Evolutionary conservation across 2,888 invertebrate species (phyloP).

Genomic region (Ornithoptera alexandrae): DNA sequence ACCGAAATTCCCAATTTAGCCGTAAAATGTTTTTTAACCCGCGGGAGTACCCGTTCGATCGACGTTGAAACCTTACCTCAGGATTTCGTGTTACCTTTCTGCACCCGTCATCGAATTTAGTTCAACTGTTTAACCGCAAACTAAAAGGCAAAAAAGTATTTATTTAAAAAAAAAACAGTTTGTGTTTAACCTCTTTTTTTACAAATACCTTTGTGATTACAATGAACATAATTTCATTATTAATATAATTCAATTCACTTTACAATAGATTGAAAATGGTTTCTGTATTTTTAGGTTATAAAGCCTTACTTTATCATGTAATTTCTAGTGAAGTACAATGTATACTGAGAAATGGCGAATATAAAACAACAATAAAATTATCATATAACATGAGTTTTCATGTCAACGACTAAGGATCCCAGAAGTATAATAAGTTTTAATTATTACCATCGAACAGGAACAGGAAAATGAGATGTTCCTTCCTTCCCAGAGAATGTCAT

Average conservation of each 20-base stretch:
- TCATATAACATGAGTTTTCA: conserved; percentile 18
- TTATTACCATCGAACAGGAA: conserved; percentile 9
- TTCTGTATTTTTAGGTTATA: conserved; percentile 8
- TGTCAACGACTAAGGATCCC: conserved; percentile 5
- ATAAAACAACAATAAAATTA: conserved; percentile 23
- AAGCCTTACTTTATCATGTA: neutral
- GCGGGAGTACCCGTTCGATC: conserved; percentile 3
- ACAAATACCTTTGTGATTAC: too few relatives aligned
- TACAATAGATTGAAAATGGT: neutral
- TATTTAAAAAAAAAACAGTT: neutral
- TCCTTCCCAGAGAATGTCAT: neutral
- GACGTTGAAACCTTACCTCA: neutral
- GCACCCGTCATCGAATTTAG: conserved; percentile 1
- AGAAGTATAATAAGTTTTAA: conserved; percentile 10
- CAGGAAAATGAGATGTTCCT: neutral
- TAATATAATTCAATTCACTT: too few relatives aligned
- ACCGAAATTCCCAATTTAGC: conserved; percentile 13
- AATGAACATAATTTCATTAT: too few relatives aligned
- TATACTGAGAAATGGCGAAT: neutral
- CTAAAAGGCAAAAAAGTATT: neutral
- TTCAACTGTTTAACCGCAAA: neutral
- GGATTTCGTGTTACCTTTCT: conserved; percentile 6
- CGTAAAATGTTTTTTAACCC: conserved; percentile 15
- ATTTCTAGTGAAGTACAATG: conserved; percentile 12
- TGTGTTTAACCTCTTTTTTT: neutral